Base-by-base conservation (phyloP, 2,113 vertebrate genomes). In the Grammomys surdaster region DNA sequence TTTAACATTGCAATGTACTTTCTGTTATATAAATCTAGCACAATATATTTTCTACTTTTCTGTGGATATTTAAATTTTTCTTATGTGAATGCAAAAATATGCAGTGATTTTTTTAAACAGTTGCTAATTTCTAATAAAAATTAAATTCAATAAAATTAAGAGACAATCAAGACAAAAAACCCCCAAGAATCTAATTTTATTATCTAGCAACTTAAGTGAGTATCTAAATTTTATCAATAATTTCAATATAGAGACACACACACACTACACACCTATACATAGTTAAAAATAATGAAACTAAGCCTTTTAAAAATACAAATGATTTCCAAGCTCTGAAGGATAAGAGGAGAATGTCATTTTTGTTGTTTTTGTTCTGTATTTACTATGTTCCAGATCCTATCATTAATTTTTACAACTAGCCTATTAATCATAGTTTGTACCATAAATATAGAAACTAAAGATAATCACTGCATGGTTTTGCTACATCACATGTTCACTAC, bases 1-100 rank as follows among this genome's bases (percentile, higher is more conserved):
- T 58, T 78, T 78, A 65, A 67, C 56, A 93, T 20, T 82, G 7
- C 33, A 91, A 4, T 51, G 31, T 67, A 48, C 77, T 85, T 4
- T 67, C 7, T 7, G 85, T 77, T 40, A 89, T 81, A 54, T 89
- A 89, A 90, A 67, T 91, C 81, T 33, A 67, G 14, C 20, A 54
- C 22, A 91, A 33, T 86, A 75, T 75, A 80, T 88, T 93, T 97
- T 60, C 77, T 67, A 51, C 51, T 95, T 95, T 96, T 3, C 28
- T 85, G 22, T 81, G 12, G 7, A 85, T 73, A 56, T 86, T 92
- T n/a, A 90, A 0, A 1, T 40, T 88, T 94, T 94, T 85, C 70
- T 69, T 84, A 82, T 58, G 85, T 1, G 10, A 92, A 69, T 70
- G n/a, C 13, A 51, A 56, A 81, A 95, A 51, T 20, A 1, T 26